phyloP scores from a whole-genome alignment of 2,797 vertebrate species.

The Heterohyrax brucei region DNA sequence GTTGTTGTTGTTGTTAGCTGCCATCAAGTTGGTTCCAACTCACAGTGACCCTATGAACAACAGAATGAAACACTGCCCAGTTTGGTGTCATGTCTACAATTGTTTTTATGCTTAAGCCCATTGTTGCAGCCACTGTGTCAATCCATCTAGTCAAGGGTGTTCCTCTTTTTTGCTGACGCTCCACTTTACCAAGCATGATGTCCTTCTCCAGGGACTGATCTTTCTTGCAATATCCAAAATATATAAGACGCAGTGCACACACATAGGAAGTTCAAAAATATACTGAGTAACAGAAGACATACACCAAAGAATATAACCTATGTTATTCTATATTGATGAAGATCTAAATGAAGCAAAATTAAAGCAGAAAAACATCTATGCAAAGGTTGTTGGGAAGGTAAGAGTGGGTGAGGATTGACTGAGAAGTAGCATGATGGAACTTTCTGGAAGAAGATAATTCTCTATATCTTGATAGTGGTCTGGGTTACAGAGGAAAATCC shows the following conservation, averaged over 20 bases:
- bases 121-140: too few species aligned
- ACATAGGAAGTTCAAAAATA: constrained; percentile 24
- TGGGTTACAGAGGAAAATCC: neutral
- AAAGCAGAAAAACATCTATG: neutral
- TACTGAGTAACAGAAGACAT: neutral
- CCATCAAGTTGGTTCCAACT: too few species aligned
- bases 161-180: too few species aligned
- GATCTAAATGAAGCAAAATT: neutral
- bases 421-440: neutral
- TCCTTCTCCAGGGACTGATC: too few species aligned
- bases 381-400: neutral
- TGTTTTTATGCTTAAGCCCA: too few species aligned
- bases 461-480: neutral
- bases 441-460: neutral
- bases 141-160: too few species aligned
- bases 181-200: too few species aligned
- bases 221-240: too few species aligned
- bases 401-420: neutral
- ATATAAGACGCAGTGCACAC: neutral
- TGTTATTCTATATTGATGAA: neutral
- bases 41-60: too few species aligned
- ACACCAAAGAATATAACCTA: neutral
- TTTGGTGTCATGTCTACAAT: too few species aligned
- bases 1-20: too few species aligned
- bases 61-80: too few species aligned